A percentile compares a stretch with the other conserved stretches of the same genome.
Conservation (phyloP, 2,797 vertebrate species). For the Cryptoprocta ferox region DNA sequence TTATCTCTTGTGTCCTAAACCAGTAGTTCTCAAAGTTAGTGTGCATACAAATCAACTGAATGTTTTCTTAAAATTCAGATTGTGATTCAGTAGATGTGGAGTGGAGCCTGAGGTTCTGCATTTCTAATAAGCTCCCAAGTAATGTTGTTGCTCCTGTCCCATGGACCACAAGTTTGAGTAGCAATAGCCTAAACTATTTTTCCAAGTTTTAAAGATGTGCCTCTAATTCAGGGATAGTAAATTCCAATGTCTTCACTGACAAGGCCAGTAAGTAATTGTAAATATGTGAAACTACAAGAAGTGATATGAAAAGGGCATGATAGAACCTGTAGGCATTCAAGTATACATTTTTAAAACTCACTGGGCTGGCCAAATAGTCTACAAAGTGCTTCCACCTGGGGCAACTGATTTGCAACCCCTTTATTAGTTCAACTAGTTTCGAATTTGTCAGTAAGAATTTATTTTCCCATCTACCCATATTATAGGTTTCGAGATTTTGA, state of each 20-base stretch:
- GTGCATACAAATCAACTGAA: background rate
- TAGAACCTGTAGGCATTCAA: background rate
- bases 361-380: background rate
- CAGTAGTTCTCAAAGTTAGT: background rate
- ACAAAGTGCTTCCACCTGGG: constrained; percentile 3
- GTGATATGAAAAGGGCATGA: background rate
- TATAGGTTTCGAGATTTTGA: constrained; percentile 54
- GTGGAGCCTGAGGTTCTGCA: background rate
- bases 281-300: background rate
- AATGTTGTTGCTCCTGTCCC: background rate
- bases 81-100: background rate
- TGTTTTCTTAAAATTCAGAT: constrained; percentile 24
- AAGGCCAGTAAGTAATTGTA: background rate
- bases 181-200: background rate
- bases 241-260: background rate
- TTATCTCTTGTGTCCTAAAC: constrained; percentile 2
- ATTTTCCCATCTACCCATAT: background rate
- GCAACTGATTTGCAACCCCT: background rate
- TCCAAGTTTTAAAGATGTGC: background rate
- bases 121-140: background rate
- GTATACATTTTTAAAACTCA: background rate
- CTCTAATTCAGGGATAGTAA: constrained; percentile 9
- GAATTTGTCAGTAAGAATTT: constrained; percentile 19
- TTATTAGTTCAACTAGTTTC: constrained; percentile 36
- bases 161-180: background rate